Evolutionary conservation across 2,888 invertebrate genomes (phyloP), one percentile per base, ranked within the genome.

Genomic region (Agriopis marginaria): DNA sequence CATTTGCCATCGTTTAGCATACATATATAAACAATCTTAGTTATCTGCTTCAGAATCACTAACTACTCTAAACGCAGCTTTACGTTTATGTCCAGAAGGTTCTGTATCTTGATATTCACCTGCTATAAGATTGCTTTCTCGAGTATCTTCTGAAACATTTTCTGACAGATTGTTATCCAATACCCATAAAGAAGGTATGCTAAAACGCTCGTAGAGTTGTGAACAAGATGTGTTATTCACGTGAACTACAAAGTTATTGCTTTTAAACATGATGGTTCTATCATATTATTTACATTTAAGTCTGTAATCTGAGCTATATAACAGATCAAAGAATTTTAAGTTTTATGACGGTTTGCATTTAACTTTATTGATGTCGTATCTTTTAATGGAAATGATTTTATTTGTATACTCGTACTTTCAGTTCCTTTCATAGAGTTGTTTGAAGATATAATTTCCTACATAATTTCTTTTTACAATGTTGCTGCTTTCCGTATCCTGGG

Each of bases 151-250:
- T 73, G 71, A 74, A 71, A 76, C 67, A 77, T 79, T 77, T 70
- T 73, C 77, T 78, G 79, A 79, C 77, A 79, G 82, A 84, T 84
- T 79, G 76, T 85, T 81, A 82, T 85, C 81, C 78, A 74, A 80
- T 80, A 76, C 76, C 79, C 78, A 77, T 80, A 79, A 77, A 78
- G 79, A 78, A 75, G 75, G 70, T 77, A 77, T 79, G 76, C 74
- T 78, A 77, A 82, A 82, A 71, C 70, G 70, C 69, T 71, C 23
- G 71, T 73, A 72, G 72, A 79, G 74, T 76, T 79, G 79, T 74
- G 76, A 74, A 75, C 71, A 74, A 72, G 74, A 83, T 80, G 78
- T 80, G 81, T 80, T 82, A 79, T 77, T 81, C 70, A 63, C 67
- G 67, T 75, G 66, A 70, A 73, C 73, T 63, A 76, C 76, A 71